These are phyloP conservation scores for Eucriotettix oculatus DNA, from an alignment of 2,888 invertebrate species.

Conservation along the genomic window DNA sequence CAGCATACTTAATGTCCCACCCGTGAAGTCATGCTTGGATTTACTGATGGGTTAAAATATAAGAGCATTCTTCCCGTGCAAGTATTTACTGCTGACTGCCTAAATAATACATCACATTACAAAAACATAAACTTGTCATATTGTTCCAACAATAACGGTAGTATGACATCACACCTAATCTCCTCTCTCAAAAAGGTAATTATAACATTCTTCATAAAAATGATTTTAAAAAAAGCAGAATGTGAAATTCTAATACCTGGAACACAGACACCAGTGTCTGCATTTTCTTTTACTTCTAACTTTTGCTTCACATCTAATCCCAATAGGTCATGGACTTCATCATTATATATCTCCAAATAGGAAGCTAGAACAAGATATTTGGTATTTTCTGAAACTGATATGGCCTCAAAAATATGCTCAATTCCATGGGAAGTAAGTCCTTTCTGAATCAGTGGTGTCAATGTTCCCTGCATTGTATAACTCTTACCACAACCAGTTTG, in stretches of 20 bases:
- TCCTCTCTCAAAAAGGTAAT: no score
- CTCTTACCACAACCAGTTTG: slow-evolving; percentile 87
- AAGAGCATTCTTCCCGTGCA: no score
- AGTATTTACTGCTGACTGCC: no score
- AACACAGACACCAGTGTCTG: slow-evolving; percentile 45
- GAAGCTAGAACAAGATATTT: slow-evolving; percentile 62
- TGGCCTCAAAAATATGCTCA: slow-evolving; percentile 77
- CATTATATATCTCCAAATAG: slow-evolving; percentile 71
- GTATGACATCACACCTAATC: no score
- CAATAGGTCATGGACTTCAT: slow-evolving; percentile 54
- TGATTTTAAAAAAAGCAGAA: no score
- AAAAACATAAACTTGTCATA: no score
- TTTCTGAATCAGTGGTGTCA: slow-evolving; percentile 19
- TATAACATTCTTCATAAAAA: no score
- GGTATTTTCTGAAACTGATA: slow-evolving; percentile 46
- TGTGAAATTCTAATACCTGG: slow-evolving; percentile 24
- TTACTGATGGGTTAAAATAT: no score
- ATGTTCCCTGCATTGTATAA: slow-evolving; percentile 69
- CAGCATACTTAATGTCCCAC: no score
- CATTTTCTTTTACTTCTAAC: slow-evolving; percentile 47
- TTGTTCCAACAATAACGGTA: no score
- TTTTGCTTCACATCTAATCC: slow-evolving; percentile 38
- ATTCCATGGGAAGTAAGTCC: slow-evolving; percentile 63
- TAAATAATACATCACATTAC: no score
- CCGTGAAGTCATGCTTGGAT: no score